These are phyloP conservation scores for Hemistola chrysoprasaria DNA, from an alignment of 2,888 invertebrate species.

Conservation along the genomic window DNA sequence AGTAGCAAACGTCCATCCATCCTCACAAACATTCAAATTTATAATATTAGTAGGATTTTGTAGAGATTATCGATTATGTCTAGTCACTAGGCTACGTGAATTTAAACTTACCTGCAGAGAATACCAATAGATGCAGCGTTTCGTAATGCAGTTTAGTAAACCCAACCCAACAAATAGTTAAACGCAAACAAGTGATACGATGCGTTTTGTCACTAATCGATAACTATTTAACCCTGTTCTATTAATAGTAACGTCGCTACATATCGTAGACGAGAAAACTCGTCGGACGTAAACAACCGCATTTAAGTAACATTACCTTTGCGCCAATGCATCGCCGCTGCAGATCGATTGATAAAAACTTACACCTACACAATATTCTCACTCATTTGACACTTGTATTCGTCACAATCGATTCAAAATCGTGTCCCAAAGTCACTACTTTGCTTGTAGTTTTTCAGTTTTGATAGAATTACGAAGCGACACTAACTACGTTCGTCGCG, in stretches of 20 bases:
- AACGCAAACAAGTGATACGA: conserved; percentile 8
- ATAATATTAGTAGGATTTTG: no score
- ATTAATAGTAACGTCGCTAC: conserved; percentile 39
- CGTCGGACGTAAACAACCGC: conserved; percentile 59
- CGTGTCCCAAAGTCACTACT: not conserved
- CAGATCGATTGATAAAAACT: conserved; percentile 67
- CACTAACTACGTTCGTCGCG: conserved; percentile 64
- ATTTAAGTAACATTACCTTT: conserved; percentile 49
- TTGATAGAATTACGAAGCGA: conserved; percentile 38
- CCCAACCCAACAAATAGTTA: conserved; percentile 10
- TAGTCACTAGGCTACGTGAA: no score
- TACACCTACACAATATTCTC: conserved; percentile 41
- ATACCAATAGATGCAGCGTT: not conserved
- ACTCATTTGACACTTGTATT: conserved; percentile 35
- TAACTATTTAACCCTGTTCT: conserved; percentile 44
- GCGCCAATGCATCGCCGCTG: conserved; percentile 62
- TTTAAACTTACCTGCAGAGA: no score
- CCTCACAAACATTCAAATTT: no score
- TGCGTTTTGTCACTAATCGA: conserved; percentile 34
- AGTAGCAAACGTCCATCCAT: no score
- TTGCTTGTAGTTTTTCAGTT: no score
- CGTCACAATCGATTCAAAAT: conserved; percentile 20
- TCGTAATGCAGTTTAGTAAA: not conserved
- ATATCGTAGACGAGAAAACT: conserved; percentile 41
- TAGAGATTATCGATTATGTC: no score